Percentiles rank a stretch among this genome's conserved stretches.
Conservation (phyloP, 2,888 invertebrate species). For the Calephelis perditalis region DNA sequence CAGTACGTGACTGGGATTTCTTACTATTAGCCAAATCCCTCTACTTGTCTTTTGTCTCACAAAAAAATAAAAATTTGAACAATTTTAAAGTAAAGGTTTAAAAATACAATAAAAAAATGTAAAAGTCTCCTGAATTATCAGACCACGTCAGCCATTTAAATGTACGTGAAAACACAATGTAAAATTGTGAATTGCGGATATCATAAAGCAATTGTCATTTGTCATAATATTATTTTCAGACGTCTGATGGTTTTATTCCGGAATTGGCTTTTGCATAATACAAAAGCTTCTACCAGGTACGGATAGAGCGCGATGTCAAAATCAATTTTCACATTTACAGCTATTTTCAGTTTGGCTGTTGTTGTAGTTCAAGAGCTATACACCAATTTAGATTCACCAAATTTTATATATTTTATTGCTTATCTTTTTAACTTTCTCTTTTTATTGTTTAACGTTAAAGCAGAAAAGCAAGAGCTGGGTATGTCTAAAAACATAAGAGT, state of each 20-base stretch:
- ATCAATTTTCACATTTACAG: slow-evolving; percentile 69
- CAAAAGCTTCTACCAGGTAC: slow-evolving; percentile 47
- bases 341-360: slow-evolving; percentile 59
- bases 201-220: slow-evolving; percentile 25
- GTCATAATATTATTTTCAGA: slow-evolving; percentile 33
- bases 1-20: too few relatives aligned
- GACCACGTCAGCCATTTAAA: slow-evolving; percentile 7
- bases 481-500: too few relatives aligned
- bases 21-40: too few relatives aligned
- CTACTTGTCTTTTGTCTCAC: too few relatives aligned
- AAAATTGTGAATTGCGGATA: slow-evolving; percentile 16
- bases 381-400: too few relatives aligned
- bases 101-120: too few relatives aligned
- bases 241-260: slow-evolving; percentile 38
- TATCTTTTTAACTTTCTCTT: too few relatives aligned
- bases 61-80: too few relatives aligned
- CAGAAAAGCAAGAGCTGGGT: too few relatives aligned
- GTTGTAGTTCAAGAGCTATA: slow-evolving; percentile 36
- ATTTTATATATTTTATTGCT: too few relatives aligned
- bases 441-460: too few relatives aligned
- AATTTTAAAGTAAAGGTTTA: too few relatives aligned
- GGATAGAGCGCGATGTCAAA: slow-evolving; percentile 61
- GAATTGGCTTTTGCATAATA: slow-evolving; percentile 60
- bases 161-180: slow-evolving; percentile 11
- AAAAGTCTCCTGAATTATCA: background rate